Evolutionary conservation across 2,888 invertebrate genomes (phyloP), one percentile per base, ranked within the genome.

Genomic region (Aporophyla nigra): DNA sequence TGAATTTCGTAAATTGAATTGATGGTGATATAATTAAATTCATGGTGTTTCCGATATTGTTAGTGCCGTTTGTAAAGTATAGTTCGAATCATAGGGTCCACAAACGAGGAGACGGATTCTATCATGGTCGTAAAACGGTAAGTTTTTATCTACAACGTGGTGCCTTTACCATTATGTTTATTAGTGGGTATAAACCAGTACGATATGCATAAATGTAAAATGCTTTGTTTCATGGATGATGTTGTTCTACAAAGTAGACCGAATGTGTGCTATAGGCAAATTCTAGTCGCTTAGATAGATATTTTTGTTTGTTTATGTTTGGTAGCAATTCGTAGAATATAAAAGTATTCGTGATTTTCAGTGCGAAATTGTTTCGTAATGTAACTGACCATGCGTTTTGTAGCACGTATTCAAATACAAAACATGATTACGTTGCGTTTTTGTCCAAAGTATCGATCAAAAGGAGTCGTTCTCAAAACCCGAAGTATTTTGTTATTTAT

Each of bases 81-180:
- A 94, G 90, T 94, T 94, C 95, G 93, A 97, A 97, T 95, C 97
- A 97, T 97, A 96, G 97, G 97, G 95, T 96, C 97, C 95, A 96
- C 94, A 95, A 95, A 94, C 94, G 97, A 96, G 94, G 95, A 93
- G 93, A 97, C 97, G 97, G 96, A 96, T 96, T 96, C 96, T 96
- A 97, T 94, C 96, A 97, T 97, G 97, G 97, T 96, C 96, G 96
- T 97, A 95, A 97, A 97, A 96, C 96, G 96, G 96, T 97, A 92
- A 95, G 96, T 94, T 91, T 86, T 90, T 86, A 78, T 86, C 63
- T 85, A 80, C 86, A 90, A 89, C 90, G 87, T 90, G 86, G 86
- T 89, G 70, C 67, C 73, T 86, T 76, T 69, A 56, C 24, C 16
- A 54, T 46, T 46, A 76, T 46, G 19, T 62, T 19, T 43, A 51